Evolutionary conservation across 2,797 vertebrate genomes (phyloP).

Genomic region (Channallabes apus): DNA sequence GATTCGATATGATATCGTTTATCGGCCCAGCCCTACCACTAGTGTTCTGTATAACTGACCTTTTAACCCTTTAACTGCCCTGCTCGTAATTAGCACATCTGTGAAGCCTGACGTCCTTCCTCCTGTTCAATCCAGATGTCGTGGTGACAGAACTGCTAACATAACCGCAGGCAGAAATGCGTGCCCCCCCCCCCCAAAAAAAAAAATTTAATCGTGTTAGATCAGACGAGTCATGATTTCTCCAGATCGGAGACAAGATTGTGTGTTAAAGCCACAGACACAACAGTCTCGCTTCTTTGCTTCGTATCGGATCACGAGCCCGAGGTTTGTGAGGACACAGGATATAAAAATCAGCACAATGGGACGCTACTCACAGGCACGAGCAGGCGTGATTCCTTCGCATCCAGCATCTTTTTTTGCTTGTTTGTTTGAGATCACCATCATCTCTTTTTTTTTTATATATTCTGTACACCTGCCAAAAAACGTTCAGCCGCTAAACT

Average conservation of each 20-base stretch:
- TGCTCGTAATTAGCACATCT: background rate
- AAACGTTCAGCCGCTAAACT: background rate
- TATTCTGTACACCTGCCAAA: background rate
- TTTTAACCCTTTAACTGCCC: background rate
- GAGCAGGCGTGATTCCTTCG: background rate
- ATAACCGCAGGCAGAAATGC: background rate
- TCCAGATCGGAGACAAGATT: background rate
- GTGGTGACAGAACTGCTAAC: background rate
- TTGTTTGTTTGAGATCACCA: background rate
- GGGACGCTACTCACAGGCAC: background rate
- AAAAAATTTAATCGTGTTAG: no score
- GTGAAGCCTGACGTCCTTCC: background rate
- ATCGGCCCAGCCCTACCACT: no score
- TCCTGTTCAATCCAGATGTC: background rate
- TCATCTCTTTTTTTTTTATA: no score
- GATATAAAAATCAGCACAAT: background rate
- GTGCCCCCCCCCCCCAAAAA: background rate
- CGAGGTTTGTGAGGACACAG: background rate
- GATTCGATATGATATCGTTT: no score
- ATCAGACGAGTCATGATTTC: background rate
- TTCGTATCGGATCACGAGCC: background rate
- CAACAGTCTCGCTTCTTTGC: background rate
- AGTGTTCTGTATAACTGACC: background rate
- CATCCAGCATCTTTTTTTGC: no score
- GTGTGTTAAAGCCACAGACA: background rate